Evolutionary conservation across 2,797 vertebrate genomes (phyloP).

Genomic region (Peromyscus attwateri): DNA sequence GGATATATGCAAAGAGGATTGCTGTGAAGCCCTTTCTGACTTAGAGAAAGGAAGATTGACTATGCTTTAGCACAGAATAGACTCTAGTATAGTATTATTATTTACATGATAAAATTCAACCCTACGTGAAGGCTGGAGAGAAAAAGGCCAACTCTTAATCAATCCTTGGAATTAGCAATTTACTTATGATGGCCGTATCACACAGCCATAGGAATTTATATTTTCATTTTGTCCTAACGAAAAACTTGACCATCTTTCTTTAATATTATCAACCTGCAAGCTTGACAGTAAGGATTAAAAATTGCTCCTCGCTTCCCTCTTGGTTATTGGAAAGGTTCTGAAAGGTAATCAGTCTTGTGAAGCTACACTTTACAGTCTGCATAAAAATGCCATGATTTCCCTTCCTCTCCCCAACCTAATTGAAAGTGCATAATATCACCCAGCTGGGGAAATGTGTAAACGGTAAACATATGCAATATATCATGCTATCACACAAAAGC

Average conservation of each 20-base stretch:
- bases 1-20: background rate
- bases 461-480: conserved; percentile 88
- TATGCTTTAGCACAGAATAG: conserved; percentile 68
- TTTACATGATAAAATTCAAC: conserved; percentile 69
- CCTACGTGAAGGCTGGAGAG: conserved; percentile 39
- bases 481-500: conserved; percentile 86
- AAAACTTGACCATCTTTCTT: conserved; percentile 88
- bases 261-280: conserved; percentile 88
- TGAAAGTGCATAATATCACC: conserved; percentile 89
- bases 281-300: conserved; percentile 92
- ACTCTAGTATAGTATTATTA: background rate
- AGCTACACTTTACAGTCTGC: conserved; percentile 89
- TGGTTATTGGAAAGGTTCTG: conserved; percentile 90
- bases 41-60: conserved; percentile 62
- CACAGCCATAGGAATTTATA: conserved; percentile 82
- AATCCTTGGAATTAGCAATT: conserved; percentile 82
- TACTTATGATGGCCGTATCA: conserved; percentile 74
- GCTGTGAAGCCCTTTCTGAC: conserved; percentile 34
- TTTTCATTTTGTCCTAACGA: conserved; percentile 85
- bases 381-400: conserved; percentile 90
- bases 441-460: conserved; percentile 90
- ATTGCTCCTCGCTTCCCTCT: conserved; percentile 88
- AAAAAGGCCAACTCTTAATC: conserved; percentile 72
- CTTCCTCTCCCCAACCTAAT: conserved; percentile 88
- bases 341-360: conserved; percentile 91